Evolutionary conservation across 1,140 invertebrate genomes (phyloP).

Genomic region (Trichonephila inaurata): DNA sequence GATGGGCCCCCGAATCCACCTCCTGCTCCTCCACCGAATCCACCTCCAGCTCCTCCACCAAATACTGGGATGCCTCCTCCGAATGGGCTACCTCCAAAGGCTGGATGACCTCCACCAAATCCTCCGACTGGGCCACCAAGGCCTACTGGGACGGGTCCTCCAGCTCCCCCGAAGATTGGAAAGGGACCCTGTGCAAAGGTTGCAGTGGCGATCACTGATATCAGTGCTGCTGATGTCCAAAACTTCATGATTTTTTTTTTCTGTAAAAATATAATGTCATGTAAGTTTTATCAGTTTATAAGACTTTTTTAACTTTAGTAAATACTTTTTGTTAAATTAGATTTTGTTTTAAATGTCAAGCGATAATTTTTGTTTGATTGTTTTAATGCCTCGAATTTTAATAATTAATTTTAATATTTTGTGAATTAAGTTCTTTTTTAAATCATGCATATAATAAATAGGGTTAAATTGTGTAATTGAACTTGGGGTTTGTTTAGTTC

Average conservation of each 20-base stretch:
- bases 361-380: too few relatives aligned
- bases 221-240: constrained; percentile 32
- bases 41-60: constrained; percentile 29
- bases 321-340: too few relatives aligned
- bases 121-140: constrained; percentile 33
- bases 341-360: too few relatives aligned
- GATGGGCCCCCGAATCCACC: constrained; percentile 19
- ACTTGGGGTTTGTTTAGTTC: too few relatives aligned
- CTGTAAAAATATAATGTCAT: background rate
- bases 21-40: background rate
- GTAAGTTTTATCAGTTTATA: too few relatives aligned
- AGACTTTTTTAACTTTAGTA: too few relatives aligned
- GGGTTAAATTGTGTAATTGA: background rate
- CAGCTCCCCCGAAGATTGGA: constrained; percentile 30
- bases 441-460: background rate
- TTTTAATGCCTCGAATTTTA: too few relatives aligned
- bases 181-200: constrained; percentile 20
- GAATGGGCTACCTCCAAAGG: constrained; percentile 36
- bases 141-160: constrained; percentile 14
- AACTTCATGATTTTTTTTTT: constrained; percentile 34
- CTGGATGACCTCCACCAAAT: constrained; percentile 42
- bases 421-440: too few relatives aligned
- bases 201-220: constrained; percentile 26
- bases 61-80: constrained; percentile 48
- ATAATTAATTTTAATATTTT: too few relatives aligned